Conservation (phyloP, 23 tunicate genomes). For the Pegea sp. region DNA sequence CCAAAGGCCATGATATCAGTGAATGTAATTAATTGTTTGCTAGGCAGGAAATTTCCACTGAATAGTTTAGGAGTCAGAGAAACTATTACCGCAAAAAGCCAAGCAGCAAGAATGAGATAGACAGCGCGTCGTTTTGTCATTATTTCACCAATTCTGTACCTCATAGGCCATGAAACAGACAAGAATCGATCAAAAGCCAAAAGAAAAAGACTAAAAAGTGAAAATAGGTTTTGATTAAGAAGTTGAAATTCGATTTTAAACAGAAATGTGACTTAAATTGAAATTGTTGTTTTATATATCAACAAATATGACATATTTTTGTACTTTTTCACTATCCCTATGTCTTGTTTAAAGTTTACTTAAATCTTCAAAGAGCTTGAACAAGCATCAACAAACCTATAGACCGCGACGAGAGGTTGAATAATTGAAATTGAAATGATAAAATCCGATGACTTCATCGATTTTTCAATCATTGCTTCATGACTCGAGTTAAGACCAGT, state of each 20-base stretch:
- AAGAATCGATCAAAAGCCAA: constrained; percentile 59
- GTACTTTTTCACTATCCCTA: too few species aligned
- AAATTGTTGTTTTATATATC: too few species aligned
- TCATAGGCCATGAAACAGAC: constrained; percentile 66
- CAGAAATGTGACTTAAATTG: neutral
- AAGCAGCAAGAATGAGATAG: constrained; percentile 6
- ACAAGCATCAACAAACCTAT: neutral
- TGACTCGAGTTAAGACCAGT: neutral
- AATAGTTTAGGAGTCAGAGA: constrained; percentile 25
- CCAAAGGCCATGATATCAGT: neutral
- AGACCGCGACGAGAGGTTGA: neutral
- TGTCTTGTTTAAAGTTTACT: too few species aligned
- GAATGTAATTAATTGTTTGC: neutral
- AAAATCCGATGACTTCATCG: neutral
- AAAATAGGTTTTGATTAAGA: neutral
- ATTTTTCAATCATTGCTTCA: neutral
- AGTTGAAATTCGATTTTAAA: neutral
- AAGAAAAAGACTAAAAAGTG: constrained; percentile 19
- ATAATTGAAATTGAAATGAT: neutral
- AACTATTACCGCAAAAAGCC: constrained; percentile 38
- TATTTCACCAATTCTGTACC: constrained; percentile 73
- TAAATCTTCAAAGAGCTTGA: too few species aligned
- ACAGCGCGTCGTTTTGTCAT: constrained; percentile 34
- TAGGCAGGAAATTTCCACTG: constrained; percentile 3
- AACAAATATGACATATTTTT: too few species aligned